These are phyloP conservation scores for Drosophila hamatofila DNA, from an alignment of 2,888 invertebrate species.

Conservation along the genomic window DNA sequence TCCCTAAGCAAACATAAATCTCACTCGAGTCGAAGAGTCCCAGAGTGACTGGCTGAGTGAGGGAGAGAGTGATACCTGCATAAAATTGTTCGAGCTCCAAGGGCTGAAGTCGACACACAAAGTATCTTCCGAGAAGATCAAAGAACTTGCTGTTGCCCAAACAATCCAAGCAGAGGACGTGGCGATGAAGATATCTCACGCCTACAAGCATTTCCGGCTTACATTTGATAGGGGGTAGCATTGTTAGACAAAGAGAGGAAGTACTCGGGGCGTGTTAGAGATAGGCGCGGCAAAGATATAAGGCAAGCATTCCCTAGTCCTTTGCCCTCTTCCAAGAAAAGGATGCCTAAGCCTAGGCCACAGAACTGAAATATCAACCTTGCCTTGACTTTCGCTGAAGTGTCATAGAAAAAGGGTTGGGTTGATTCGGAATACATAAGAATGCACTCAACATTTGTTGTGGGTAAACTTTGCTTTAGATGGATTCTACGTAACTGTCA, in stretches of 20 bases:
- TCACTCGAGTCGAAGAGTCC: background rate
- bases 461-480: background rate
- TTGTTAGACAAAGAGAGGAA: conserved; percentile 40
- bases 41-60: conserved; percentile 16
- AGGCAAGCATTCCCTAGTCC: background rate
- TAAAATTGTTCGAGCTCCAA: conserved; percentile 56
- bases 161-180: conserved; percentile 27
- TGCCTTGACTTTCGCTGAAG: conserved; percentile 19
- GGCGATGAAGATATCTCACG: conserved; percentile 78
- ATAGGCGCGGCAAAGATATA: conserved; percentile 12
- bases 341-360: conserved; percentile 18
- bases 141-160: conserved; percentile 23
- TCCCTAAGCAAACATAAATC: conserved; percentile 2
- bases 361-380: background rate
- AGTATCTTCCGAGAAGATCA: conserved; percentile 57
- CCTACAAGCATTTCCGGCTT: conserved; percentile 80
- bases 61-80: conserved; percentile 64
- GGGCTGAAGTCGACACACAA: conserved; percentile 32
- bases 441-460: background rate
- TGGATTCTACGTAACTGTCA: conserved; percentile 3
- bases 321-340: conserved; percentile 35
- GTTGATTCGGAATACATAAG: background rate
- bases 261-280: conserved; percentile 54
- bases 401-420: conserved; percentile 9
- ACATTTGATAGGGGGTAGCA: conserved; percentile 33